Evolutionary conservation across 2,113 vertebrate species (phyloP), one percentile per base, ranked within the genome.

Genomic region (Hypomesus transpacificus): DNA sequence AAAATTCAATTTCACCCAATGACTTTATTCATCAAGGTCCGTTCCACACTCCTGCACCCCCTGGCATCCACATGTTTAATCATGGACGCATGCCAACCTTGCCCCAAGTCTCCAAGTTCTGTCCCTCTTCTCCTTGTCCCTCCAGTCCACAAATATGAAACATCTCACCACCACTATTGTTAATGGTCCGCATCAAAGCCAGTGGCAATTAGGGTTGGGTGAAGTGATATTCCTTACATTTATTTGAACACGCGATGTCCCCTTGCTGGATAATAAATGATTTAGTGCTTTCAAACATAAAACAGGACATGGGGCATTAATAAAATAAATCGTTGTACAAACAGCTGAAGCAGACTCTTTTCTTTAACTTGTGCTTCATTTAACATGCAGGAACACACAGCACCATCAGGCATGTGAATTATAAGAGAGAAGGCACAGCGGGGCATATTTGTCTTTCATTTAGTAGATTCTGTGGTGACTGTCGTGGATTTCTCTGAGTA

Each of bases 261-360:
- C 21, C 70, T 51, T 34, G 26, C 61, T 57, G 2, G 58, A 14
- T 62, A 72, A 60, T 76, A 64, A 80, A 77, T 80, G 57, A 85
- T 85, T 77, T 72, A 86, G 63, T 66, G 52, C 66, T 75, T 75
- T 74, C 62, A 54, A 70, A 75, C 54, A 75, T 77, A 76, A 73
- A 46, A 80, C 68, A 66, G 66, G 64, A 63, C 39, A 21, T 3
- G 11, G 1, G 31, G 22, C 65, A 80, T 71, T 71, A 65, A 66
- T 76, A 73, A 83, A 76, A 80, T 26, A 79, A 72, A 80, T 61
- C 62, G 34, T 21, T 70, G 46, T 75, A 58, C 70, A 86, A 85
- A 67, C 60, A 73, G 68, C 73, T 77, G 70, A 86, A 74, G 59
- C 63, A 73, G 58, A 67, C 22, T 52, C 50, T 75, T 73, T 54